A percentile compares a stretch with the other conserved stretches of the same genome.
Evolutionary conservation across 1,140 invertebrate species (phyloP).

Genomic region (Sweltsa coloradensis): DNA sequence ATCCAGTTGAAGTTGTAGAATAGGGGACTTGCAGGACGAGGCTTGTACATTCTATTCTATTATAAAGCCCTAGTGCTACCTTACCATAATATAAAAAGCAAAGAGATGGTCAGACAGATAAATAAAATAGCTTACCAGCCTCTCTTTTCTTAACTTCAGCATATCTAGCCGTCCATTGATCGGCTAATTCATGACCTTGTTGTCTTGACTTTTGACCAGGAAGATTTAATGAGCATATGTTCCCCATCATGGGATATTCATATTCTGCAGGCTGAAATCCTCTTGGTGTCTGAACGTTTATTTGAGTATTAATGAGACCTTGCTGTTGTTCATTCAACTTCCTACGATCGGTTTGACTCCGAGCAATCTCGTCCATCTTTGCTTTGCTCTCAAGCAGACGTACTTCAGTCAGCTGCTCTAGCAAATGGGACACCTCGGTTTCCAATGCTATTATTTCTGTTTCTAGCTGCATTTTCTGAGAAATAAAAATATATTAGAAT

Average conservation of each 20-base stretch:
- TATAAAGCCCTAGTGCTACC: no score
- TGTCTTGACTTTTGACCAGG: not conserved
- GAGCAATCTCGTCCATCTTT: not conserved
- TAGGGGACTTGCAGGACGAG: no score
- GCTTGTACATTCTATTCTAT: no score
- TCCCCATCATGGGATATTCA: not conserved
- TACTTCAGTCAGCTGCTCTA: not conserved
- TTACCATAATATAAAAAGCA: no score
- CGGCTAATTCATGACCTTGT: not conserved
- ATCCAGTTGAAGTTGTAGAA: no score
- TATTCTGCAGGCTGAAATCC: not conserved
- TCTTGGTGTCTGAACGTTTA: not conserved
- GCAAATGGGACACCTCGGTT: conserved; percentile 13
- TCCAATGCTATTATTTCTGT: conserved; percentile 14
- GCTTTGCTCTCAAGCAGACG: not conserved
- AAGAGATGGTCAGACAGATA: no score
- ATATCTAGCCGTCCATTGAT: not conserved
- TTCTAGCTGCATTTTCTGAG: conserved; percentile 10
- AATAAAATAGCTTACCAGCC: no score
- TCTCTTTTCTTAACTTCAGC: no score
- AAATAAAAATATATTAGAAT: conserved; percentile 3
- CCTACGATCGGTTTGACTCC: not conserved
- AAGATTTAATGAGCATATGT: not conserved
- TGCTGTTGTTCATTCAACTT: not conserved
- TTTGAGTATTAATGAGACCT: not conserved